phyloP scores from a whole-genome alignment of 2,888 invertebrate species.

The Caenorhabditis angaria region DNA sequence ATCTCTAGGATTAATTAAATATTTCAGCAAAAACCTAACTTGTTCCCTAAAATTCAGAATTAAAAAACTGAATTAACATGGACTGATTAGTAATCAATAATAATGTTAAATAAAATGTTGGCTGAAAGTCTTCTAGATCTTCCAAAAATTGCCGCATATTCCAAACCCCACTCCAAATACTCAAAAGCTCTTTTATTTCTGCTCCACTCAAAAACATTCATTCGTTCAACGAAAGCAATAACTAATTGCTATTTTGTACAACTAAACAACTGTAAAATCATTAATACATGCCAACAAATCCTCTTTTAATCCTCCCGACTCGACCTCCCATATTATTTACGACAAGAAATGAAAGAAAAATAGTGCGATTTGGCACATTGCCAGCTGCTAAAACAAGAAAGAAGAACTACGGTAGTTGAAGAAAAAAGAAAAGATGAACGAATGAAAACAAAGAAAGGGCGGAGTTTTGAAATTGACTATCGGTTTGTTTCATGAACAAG shows the following conservation, averaged over 20 bases:
- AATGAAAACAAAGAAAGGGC: slow-evolving; percentile 17
- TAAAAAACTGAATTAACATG: no score
- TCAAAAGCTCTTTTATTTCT: slow-evolving; percentile 10
- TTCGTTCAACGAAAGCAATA: not conserved
- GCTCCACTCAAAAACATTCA: slow-evolving; percentile 18
- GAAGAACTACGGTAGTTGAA: slow-evolving; percentile 10
- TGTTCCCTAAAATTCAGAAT: no score
- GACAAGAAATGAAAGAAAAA: slow-evolving; percentile 5
- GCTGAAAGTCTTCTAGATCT: no score
- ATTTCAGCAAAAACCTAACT: no score
- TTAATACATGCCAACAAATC: slow-evolving; percentile 20
- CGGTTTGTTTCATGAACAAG: no score
- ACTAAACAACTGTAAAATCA: slow-evolving; percentile 34
- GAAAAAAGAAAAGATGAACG: slow-evolving; percentile 15
- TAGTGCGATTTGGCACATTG: slow-evolving; percentile 2
- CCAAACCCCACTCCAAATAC: no score
- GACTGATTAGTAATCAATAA: no score
- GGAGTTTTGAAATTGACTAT: not conserved
- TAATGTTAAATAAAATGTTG: no score
- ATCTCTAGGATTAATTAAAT: no score
- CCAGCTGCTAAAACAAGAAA: slow-evolving; percentile 3
- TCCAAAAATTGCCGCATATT: no score
- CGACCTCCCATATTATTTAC: not conserved
- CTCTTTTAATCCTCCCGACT: slow-evolving; percentile 27
- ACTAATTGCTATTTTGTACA: slow-evolving; percentile 13